Base-by-base conservation (phyloP, 1,140 invertebrate species). In the Tetramorium parvispinum region DNA sequence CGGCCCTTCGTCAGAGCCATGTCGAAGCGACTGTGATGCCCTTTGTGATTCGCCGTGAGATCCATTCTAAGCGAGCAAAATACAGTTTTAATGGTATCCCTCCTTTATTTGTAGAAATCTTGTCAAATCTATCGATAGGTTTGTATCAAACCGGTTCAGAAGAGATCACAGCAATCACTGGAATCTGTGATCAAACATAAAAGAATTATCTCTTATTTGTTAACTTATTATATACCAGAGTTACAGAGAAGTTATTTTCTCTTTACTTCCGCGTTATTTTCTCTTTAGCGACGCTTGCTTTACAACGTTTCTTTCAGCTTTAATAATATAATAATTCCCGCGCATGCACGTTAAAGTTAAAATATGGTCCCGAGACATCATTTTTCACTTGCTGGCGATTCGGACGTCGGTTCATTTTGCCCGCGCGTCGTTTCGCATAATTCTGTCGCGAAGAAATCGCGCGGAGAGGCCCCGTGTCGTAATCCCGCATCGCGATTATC, bases 401-500 rank as follows among this genome's bases (percentile, higher is more conserved):
- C 27, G 43, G 24, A 46, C 27, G 43, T 18, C 43, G 40, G 24
- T 32, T 46, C 24, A 18, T 65, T 46, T 63, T 16, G 18, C 5
- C 18, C 6, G 57, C 24, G 21, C 40, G 27, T 24, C 61, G 61
- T 68, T 43, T 55, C 77, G 63, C 37, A 24, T 27, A 55, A 70
- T 55, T 81, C 63, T 37, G 7, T 21, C 61, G 63, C 37, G 63
- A 70, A 55, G 49, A 55, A 81, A 70, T 81, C 43, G 8, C 18
- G 32, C 11, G n/a, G 11, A 18, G 10, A 71, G 18, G 8, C 18
- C 51, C 51, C 43, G 43, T 32, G 40, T 3, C 16, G 24, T 63
- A 63, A 65, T 78, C 59, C 24, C 43, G 59, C 27, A n/a, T 40
- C 59, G 76, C 43, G 59, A 65, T 78, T 24, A 65, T 65, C 78